phyloP scores from a whole-genome alignment of 2,113 vertebrate species.

The Egretta garzetta region DNA sequence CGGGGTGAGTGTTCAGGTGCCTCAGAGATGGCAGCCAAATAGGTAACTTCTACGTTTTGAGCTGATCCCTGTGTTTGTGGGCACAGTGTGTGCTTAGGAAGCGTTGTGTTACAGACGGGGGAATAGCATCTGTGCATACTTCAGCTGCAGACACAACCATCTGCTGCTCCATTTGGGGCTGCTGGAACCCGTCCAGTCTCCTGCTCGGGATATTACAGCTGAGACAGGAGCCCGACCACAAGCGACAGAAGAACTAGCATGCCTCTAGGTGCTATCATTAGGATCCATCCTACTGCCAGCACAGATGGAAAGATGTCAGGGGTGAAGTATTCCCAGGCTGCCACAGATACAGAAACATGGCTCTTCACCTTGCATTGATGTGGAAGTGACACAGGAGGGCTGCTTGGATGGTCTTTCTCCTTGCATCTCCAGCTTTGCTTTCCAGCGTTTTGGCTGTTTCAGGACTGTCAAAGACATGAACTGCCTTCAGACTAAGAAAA shows the following conservation, averaged over 20 bases:
- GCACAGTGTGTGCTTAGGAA: constrained; percentile 43
- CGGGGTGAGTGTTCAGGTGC: not conserved
- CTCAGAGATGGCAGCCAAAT: not conserved
- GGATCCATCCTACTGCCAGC: not conserved
- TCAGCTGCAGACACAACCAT: constrained; percentile 58
- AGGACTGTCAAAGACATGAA: not conserved
- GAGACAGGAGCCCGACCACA: not conserved
- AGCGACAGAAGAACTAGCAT: not conserved
- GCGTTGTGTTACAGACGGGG: not conserved
- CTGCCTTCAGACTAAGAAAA: not conserved
- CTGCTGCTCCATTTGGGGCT: constrained; percentile 47
- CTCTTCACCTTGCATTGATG: not conserved
- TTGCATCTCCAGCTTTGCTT: not conserved
- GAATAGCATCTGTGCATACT: constrained; percentile 49
- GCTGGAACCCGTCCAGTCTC: constrained; percentile 37
- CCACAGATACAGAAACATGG: not conserved
- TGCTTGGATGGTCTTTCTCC: not conserved
- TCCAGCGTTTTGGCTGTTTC: not conserved
- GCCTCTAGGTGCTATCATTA: not conserved
- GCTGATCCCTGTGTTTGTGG: constrained; percentile 26
- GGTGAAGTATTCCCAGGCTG: not conserved
- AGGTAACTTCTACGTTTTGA: not conserved
- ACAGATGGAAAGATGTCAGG: not conserved
- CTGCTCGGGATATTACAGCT: not conserved
- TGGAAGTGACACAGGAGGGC: not conserved